Evolutionary conservation across 1,140 invertebrate species (phyloP).

Genomic region (Phenacoccus solenopsis): DNA sequence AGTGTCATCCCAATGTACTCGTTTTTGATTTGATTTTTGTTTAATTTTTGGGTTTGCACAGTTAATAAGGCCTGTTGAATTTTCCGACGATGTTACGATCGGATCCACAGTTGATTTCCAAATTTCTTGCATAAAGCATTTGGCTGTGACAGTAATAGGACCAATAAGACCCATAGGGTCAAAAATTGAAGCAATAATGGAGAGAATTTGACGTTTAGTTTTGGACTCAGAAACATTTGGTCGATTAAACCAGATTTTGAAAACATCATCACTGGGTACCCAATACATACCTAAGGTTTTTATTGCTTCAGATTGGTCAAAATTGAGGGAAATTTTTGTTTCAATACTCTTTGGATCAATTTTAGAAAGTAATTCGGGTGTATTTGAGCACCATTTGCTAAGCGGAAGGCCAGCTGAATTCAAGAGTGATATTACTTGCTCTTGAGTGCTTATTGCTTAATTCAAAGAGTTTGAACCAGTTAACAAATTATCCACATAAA

Average conservation of each 20-base stretch:
- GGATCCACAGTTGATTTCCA: slow-evolving; percentile 7
- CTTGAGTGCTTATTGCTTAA: background rate
- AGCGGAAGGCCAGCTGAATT: background rate
- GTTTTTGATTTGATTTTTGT: too few relatives aligned
- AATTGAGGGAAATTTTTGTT: background rate
- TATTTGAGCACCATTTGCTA: slow-evolving; percentile 7
- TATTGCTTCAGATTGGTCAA: background rate
- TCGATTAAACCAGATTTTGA: background rate
- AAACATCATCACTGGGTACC: background rate
- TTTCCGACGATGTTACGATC: too few relatives aligned
- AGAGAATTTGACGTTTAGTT: slow-evolving; percentile 19
- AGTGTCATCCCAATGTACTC: slow-evolving; percentile 19
- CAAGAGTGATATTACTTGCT: background rate
- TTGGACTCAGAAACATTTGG: background rate
- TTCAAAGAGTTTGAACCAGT: background rate
- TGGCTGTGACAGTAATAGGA: slow-evolving; percentile 19
- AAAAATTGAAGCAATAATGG: slow-evolving; percentile 20
- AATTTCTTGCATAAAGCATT: slow-evolving; percentile 24
- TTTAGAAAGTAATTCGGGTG: background rate
- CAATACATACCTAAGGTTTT: slow-evolving; percentile 16
- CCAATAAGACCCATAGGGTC: slow-evolving; percentile 22
- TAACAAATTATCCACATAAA: slow-evolving; percentile 3
- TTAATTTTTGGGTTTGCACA: too few relatives aligned
- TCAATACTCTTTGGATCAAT: background rate
- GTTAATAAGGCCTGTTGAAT: too few relatives aligned